Base-by-base conservation (phyloP, 37 sponge, comb jelly and placozoan species). In the Axinella damicornis region DNA sequence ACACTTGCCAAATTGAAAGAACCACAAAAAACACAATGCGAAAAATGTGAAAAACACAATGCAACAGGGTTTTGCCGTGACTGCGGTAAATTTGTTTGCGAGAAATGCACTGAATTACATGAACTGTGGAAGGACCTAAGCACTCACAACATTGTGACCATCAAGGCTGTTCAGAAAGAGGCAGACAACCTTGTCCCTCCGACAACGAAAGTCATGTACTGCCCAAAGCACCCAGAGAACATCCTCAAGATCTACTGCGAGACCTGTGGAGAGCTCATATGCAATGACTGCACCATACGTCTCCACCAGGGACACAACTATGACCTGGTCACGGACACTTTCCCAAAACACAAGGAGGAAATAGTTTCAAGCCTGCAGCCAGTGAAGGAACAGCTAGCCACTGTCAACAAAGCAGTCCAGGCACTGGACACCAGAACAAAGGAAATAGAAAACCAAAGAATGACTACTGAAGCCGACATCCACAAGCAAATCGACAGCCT, bases 191-290 rank as follows among this genome's bases (percentile, higher is more conserved):
- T 80, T 24, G 55, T 80, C 34, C 53, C 69, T 5, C 18, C 56
- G 21, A 80, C 25, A 53, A 67, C 52, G 36, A 22, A 55, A 46
- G 55, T 22, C 17, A 21, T 31, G 33, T 5, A 27, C 34, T 82
- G 82, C 46, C 25, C 40, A 62, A 21, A 39, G 65, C 79, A 79
- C 38, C 55, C 46, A 25, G 24, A 14, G 5, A 34, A 71, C n/a
- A 15, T 0, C 1, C 32, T 79, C 39, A 69, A 77, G 69, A 53
- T 85, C 40, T 85, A 68, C 67, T 85, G 86, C 55, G 86, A 85
- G 53, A 76, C 40, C 20, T 86, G 87, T 64, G 53, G 60, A 19
- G 73, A 86, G 73, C 61, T 86, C 19, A 61, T 79, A 6, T 86
- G 87, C 71, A 6, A 20, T 53, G 62, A 86, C 53, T 86, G 87